Base-by-base conservation (phyloP, 2,888 invertebrate species). In the Clunio marinus region DNA sequence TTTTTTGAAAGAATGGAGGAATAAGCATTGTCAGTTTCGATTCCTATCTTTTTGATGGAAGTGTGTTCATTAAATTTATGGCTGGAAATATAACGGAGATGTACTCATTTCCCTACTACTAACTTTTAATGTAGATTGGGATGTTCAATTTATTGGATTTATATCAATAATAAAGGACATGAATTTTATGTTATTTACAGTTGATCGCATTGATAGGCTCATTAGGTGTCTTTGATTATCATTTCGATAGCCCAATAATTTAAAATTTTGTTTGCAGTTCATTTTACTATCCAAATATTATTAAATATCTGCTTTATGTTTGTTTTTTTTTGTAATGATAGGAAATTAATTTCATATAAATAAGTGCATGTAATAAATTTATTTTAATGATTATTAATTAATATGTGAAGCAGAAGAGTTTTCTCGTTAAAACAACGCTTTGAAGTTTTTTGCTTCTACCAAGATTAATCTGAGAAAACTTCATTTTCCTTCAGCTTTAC, bases 191-290 rank as follows among this genome's bases (percentile, higher is more conserved):
- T 46, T 63, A 46, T 63, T 46, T 45, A 63, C 46, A 27, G 63
- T 10, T 63, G 45, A 63, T 45, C 46, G 63, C 63, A 63, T 46
- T 63, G 63, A 63, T 63, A 63, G 63, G 45, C 45, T 63, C 63
- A 63, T 63, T 63, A 37, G 25, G 37, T 63, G 24, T 45, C 25
- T 10, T 13, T 25, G 45, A 63, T 63, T 63, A 63, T 63, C n/a
- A n/a, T n/a, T n/a, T n/a, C n/a, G n/a, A n/a, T n/a, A n/a, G 63
- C 25, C 37, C 25, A 63, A 46, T 27, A 60, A 60, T 60, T 60
- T 60, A 37, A 60, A 60, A 32, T 60, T 35, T 7, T 20, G 2
- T n/a, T n/a, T n/a, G n/a, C n/a, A n/a, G n/a, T n/a, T n/a, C n/a
- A n/a, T n/a, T n/a, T n/a, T n/a, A n/a, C n/a, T n/a, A n/a, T n/a